Percentiles rank a stretch among this genome's conserved stretches.
These are phyloP conservation scores for Acropora tenuis DNA, from an alignment of 64 coral and sea anemone genomes.

Conservation along the genomic window DNA sequence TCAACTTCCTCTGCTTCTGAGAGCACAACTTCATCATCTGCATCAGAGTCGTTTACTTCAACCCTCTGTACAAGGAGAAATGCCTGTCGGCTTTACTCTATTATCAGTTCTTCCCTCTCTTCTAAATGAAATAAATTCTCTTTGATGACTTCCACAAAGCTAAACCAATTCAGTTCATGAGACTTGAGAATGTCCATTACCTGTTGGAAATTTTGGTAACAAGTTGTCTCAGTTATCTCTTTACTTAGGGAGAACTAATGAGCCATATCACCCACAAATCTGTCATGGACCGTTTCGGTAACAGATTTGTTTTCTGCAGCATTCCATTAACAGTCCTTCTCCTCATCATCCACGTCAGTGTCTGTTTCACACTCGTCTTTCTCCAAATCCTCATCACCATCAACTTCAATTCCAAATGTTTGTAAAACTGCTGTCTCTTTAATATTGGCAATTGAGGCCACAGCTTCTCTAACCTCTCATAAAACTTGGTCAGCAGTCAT, in stretches of 20 bases:
- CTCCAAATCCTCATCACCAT: constrained; percentile 28
- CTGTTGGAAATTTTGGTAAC: constrained; percentile 35
- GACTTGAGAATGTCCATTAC: constrained; percentile 44
- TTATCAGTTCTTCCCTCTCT: constrained; percentile 18
- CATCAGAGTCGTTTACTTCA: constrained; percentile 16
- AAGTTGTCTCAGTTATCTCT: constrained; percentile 24
- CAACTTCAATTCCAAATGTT: constrained; percentile 68
- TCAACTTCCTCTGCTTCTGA: too few species aligned
- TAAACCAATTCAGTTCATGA: constrained; percentile 35
- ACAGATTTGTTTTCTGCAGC: background rate
- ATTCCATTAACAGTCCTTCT: background rate
- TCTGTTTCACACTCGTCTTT: constrained; percentile 70
- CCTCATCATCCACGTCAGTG: constrained; percentile 22
- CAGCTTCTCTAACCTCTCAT: constrained; percentile 45
- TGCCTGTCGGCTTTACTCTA: constrained; percentile 52
- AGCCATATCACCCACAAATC: background rate
- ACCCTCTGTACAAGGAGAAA: constrained; percentile 35
- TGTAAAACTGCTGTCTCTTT: constrained; percentile 40
- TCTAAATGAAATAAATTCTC: constrained; percentile 10
- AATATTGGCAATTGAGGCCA: constrained; percentile 57
- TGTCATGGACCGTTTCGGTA: background rate
- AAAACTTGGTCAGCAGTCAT: too few species aligned
- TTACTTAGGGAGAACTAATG: constrained; percentile 18
- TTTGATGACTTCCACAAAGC: background rate
- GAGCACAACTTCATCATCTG: too few species aligned